A percentile compares a stretch with the other conserved stretches of the same genome.
Conservation (phyloP, 2,888 invertebrate species). For the Pseudococcus jackbeardsleyi region DNA sequence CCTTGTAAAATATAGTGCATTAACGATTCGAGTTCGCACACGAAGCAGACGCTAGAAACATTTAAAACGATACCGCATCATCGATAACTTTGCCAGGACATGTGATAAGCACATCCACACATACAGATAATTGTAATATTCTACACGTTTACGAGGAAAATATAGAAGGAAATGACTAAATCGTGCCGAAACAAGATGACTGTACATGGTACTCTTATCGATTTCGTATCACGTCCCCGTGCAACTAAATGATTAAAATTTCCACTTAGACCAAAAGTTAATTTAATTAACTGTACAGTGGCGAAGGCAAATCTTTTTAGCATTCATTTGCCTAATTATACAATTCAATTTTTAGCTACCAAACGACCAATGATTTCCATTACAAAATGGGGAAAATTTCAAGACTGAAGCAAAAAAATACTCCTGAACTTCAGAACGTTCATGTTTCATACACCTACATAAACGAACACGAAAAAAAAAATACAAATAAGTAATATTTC, state of each 20-base stretch:
- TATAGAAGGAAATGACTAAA: neutral
- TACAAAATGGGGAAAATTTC: neutral
- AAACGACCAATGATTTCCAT: neutral
- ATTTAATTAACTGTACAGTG: neutral
- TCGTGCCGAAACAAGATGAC: neutral
- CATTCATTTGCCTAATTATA: neutral
- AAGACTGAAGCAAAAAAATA: neutral
- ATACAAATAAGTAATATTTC: neutral
- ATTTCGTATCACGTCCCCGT: neutral
- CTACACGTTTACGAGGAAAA: neutral
- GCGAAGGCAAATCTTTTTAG: neutral
- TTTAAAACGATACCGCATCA: neutral
- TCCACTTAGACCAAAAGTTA: neutral
- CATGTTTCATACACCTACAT: neutral
- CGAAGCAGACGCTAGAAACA: neutral
- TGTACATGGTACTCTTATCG: neutral
- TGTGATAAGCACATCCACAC: constrained; percentile 8
- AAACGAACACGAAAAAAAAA: neutral
- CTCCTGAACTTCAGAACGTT: neutral
- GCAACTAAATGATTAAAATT: neutral
- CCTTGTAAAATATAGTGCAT: neutral
- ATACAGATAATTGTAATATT: neutral
- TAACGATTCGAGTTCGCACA: neutral
- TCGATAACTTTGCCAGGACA: neutral
- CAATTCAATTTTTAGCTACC: neutral